Percentiles rank a stretch among this genome's conserved stretches.
These are phyloP conservation scores for Lates calcarifer DNA, from an alignment of 2,113 vertebrate genomes.

Conservation along the genomic window DNA sequence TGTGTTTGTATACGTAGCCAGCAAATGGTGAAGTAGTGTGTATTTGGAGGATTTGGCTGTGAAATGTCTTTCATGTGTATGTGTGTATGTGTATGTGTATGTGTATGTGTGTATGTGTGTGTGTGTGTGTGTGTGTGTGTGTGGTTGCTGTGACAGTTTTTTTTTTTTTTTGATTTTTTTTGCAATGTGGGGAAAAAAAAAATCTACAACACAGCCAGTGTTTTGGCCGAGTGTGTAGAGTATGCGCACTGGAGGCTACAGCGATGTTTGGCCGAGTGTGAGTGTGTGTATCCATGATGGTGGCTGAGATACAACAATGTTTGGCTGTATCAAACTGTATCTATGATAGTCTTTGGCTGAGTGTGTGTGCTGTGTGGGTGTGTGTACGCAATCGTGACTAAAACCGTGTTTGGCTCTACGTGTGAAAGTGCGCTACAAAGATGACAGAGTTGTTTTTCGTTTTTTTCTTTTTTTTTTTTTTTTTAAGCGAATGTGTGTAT, in stretches of 20 bases:
- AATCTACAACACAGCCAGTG: slow-evolving; percentile 71
- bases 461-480: slow-evolving; percentile 37
- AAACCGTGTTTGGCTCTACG: slow-evolving; percentile 71
- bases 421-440: slow-evolving; percentile 71
- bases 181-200: slow-evolving; percentile 54
- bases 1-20: slow-evolving; percentile 74
- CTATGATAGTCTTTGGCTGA: slow-evolving; percentile 72
- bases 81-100: slow-evolving; percentile 25
- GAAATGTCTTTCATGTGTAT: slow-evolving; percentile 59
- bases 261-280: slow-evolving; percentile 73
- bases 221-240: slow-evolving; percentile 68
- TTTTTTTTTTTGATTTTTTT: too few relatives aligned
- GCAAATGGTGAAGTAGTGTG: slow-evolving; percentile 72
- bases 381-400: slow-evolving; percentile 71
- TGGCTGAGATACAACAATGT: slow-evolving; percentile 81
- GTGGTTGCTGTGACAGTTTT: slow-evolving; percentile 65
- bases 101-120: slow-evolving; percentile 35
- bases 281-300: slow-evolving; percentile 73
- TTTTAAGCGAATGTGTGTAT: slow-evolving; percentile 36
- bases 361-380: slow-evolving; percentile 64
- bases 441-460: slow-evolving; percentile 66
- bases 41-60: slow-evolving; percentile 75
- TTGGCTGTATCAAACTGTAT: slow-evolving; percentile 77
- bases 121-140: slow-evolving; percentile 36
- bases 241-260: slow-evolving; percentile 66